Evolutionary conservation across 2,797 vertebrate species (phyloP).

Genomic region (Aeoliscus strigatus): DNA sequence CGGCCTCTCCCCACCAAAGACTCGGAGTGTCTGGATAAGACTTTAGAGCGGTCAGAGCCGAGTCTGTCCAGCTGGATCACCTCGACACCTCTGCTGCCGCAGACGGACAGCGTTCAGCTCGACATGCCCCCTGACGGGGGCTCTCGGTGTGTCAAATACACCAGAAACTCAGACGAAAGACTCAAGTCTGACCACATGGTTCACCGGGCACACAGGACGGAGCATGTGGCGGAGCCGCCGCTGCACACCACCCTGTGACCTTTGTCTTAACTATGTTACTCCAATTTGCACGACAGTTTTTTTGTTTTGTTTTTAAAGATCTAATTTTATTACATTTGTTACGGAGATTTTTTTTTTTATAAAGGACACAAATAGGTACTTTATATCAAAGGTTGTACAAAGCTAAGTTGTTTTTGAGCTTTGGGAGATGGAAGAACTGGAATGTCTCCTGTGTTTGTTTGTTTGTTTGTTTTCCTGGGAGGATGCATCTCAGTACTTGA

Average conservation of each 20-base stretch:
- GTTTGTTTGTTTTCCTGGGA: constrained; percentile 19
- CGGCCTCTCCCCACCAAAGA: constrained; percentile 28
- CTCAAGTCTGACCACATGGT: constrained; percentile 42
- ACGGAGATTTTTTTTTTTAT: constrained; percentile 71
- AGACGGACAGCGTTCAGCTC: constrained; percentile 65
- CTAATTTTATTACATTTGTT: constrained; percentile 69
- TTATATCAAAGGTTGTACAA: constrained; percentile 61
- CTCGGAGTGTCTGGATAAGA: constrained; percentile 35
- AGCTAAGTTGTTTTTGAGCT: constrained; percentile 41
- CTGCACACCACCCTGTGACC: constrained; percentile 75
- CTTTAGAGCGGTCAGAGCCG: constrained; percentile 50
- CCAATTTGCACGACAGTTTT: constrained; percentile 84
- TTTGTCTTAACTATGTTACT: constrained; percentile 48
- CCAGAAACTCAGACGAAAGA: constrained; percentile 45
- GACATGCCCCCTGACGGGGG: constrained; percentile 57
- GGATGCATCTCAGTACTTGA: constrained; percentile 45
- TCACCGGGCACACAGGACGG: constrained; percentile 29
- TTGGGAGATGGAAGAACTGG: constrained; percentile 54
- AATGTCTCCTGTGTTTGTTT: constrained; percentile 31
- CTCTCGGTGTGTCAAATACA: constrained; percentile 62
- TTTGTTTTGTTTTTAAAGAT: too few species aligned
- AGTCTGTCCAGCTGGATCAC: constrained; percentile 73
- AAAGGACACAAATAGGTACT: constrained; percentile 72
- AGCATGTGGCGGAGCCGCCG: constrained; percentile 43
- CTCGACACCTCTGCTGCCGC: constrained; percentile 74